Evolutionary conservation across 2,113 vertebrate genomes (phyloP), one percentile per base, ranked within the genome.

Genomic region (Charina bottae): DNA sequence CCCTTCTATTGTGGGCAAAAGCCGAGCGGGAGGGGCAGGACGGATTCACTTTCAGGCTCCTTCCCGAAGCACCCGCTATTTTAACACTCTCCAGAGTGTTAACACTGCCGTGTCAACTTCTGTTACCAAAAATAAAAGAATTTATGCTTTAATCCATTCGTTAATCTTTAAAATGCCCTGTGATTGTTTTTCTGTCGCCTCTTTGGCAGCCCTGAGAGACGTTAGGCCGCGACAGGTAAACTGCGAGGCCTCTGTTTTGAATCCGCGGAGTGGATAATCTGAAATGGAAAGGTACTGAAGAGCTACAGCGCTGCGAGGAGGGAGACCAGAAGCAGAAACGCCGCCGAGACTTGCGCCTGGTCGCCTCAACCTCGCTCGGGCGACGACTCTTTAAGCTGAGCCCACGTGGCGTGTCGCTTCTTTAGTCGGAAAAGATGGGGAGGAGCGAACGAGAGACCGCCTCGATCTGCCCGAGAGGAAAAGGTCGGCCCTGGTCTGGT

Each of bases 321-420:
- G 21, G 8, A 53, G 21, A 37, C 13, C n/a, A 19, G 17, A 46
- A 42, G 21, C 33, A 42, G 5, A 4, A 7, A 6, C 13, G 4
- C 6, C 68, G 1, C 17, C 0, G 0, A 17, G 13, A 19, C 2
- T 13, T 6, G 6, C 7, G 1, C 2, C 68, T 2, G 68, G 19
- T 21, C 17, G 33, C 19, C 3, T 78, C 60, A 28, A 26, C 8
- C 12, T 26, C 3, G 4, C 10, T 53, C 4, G 0, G 1, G 78
- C 24, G 6, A n/a, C 10, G 6, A 33, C 2, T 17, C 19, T 13
- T 37, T 42, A 19, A 5, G 15, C 72, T 4, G 55, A 37, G 24
- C 72, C 3, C 46, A 28, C 33, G 6, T 37, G 17, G 21, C 53
- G 23, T 6, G 13, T 72, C 85, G 68, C 85, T 87, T 12, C 3